Evolutionary conservation across 1,140 invertebrate species (phyloP), one percentile per base, ranked within the genome.

Genomic region (Cyclargus thomasi): DNA sequence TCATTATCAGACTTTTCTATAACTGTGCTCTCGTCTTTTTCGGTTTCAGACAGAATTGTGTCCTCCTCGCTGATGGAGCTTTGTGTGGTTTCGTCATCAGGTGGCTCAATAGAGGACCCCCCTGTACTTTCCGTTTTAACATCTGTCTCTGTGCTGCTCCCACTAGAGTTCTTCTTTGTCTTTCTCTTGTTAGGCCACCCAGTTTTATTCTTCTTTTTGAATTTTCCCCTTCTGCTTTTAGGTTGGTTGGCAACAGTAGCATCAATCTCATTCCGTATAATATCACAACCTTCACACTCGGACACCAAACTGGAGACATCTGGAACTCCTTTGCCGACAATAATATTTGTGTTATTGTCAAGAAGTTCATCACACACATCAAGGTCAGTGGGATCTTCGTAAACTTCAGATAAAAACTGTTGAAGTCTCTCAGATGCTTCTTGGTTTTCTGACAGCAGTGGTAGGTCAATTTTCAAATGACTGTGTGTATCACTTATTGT

Each of bases 201-300:
- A 0, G 90, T 91, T 64, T 80, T 78, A 68, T 91, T 91, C 81
- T 90, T 91, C 81, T 91, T 91, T 78, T 91, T 91, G 70, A 90
- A 88, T 65, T 81, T 89, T 14, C 83, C 83, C 0, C 87, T 81
- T 66, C 79, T 79, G 4, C 70, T 65, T 21, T 71, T 70, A n/a
- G 69, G 62, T 17, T 73, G 75, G 18, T 23, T 70, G 7, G 64
- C 67, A 16, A 69, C 69, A 29, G 65, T 75, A 18, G 85, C 81
- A 29, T 82, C 79, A 17, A 91, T 85, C 73, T 91, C 86, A 68
- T 88, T 83, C 1, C 82, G 69, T 65, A 90, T 88, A 8, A 88
- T 74, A 70, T 90, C 88, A 72, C 85, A 88, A 67, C 76, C 77
- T 55, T 88, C 85, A 70, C 83, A 88, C 64, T 88, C 85, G 0